phyloP scores from a whole-genome alignment of 2,113 vertebrate species.

The Malurus elegans region DNA sequence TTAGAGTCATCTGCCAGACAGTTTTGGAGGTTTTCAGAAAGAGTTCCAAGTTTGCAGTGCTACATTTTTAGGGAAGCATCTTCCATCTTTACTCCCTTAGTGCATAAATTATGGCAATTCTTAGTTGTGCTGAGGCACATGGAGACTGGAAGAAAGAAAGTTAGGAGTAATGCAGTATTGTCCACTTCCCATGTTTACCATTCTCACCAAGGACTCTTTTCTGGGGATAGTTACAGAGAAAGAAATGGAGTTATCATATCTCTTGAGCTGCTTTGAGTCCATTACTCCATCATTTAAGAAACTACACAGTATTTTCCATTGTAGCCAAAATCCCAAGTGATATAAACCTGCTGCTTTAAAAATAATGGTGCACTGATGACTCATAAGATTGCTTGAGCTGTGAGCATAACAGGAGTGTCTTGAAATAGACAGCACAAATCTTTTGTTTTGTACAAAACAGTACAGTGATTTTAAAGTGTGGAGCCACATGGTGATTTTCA shows the following conservation, averaged over 20 bases:
- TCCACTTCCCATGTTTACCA: not conserved
- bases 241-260: not conserved
- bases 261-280: not conserved
- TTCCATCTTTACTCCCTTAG: not conserved
- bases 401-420: not conserved
- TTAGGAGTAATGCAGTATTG: not conserved
- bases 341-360: constrained; percentile 33
- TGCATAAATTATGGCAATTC: not conserved
- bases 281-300: constrained; percentile 34
- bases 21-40: not conserved
- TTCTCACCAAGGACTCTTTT: not conserved
- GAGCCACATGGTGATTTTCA: constrained; percentile 32
- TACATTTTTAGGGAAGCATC: not conserved
- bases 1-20: not conserved
- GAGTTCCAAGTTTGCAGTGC: not conserved
- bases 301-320: constrained; percentile 28
- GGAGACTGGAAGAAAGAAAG: fast-evolving
- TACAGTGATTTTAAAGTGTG: constrained; percentile 27
- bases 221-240: not conserved
- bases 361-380: constrained; percentile 23
- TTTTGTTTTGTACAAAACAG: constrained; percentile 3
- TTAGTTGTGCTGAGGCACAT: not conserved
- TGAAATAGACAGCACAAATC: constrained; percentile 12
- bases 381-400: not conserved
- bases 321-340: not conserved